phyloP scores from a whole-genome alignment of 2,888 invertebrate genomes.

The Gandaritis pyraliata region DNA sequence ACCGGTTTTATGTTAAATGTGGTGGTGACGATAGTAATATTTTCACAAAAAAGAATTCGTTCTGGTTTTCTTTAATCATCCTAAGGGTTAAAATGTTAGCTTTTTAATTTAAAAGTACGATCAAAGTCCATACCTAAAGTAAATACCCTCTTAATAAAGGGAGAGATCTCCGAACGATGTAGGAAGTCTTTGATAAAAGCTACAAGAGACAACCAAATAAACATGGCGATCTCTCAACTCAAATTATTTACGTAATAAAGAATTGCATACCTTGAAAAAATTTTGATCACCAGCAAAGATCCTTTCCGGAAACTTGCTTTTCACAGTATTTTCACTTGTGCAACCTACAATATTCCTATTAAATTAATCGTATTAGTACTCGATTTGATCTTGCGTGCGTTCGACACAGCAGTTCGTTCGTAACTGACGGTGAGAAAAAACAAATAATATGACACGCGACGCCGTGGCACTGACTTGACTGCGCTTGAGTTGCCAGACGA shows the following conservation, averaged over 20 bases:
- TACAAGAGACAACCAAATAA: background rate
- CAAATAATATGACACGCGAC: constrained; percentile 46
- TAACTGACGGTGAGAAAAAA: constrained; percentile 49
- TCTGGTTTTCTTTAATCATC: too few relatives aligned
- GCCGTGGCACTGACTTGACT: constrained; percentile 58
- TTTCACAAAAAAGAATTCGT: constrained; percentile 13
- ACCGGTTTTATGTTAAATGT: constrained; percentile 28
- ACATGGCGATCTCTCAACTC: background rate
- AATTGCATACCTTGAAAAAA: constrained; percentile 27
- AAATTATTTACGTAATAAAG: background rate
- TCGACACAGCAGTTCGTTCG: constrained; percentile 36
- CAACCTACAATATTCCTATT: constrained; percentile 34
- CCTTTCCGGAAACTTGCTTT: constrained; percentile 8
- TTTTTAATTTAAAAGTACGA: too few relatives aligned
- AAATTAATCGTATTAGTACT: constrained; percentile 37
- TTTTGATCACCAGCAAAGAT: constrained; percentile 6
- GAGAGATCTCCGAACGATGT: background rate
- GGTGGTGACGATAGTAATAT: background rate
- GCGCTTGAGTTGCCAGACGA: constrained; percentile 46
- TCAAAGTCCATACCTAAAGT: too few relatives aligned
- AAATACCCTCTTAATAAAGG: too few relatives aligned
- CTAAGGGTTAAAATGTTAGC: background rate
- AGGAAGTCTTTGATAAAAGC: too few relatives aligned
- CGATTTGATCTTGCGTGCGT: constrained; percentile 45
- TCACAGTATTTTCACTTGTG: constrained; percentile 20